Evolutionary conservation across 1,140 invertebrate species (phyloP).

Genomic region (Schlechtendalia chinensis): DNA sequence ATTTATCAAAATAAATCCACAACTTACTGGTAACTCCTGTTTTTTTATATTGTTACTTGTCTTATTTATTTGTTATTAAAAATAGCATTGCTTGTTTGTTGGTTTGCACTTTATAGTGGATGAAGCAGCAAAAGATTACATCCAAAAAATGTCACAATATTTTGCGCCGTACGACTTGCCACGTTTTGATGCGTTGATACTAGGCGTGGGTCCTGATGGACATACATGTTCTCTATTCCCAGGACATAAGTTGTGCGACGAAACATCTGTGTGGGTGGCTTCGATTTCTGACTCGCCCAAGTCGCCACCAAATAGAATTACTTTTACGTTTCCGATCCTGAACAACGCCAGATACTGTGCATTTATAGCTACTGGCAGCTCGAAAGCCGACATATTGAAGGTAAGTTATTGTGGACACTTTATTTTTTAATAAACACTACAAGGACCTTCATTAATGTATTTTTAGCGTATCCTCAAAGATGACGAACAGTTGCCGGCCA

Average conservation of each 20-base stretch:
- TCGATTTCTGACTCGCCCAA: conserved; percentile 92
- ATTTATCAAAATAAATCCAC: conserved; percentile 69
- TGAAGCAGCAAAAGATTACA: conserved; percentile 80
- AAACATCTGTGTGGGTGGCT: conserved; percentile 71
- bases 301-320: conserved; percentile 86
- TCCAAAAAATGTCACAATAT: conserved; percentile 64
- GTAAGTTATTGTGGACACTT: conserved; percentile 59
- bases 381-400: conserved; percentile 88
- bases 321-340: conserved; percentile 88
- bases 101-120: conserved; percentile 61
- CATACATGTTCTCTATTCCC: conserved; percentile 99
- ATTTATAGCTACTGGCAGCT: conserved; percentile 78
- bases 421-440: too few relatives aligned
- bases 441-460: conserved; percentile 51
- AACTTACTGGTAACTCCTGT: conserved; percentile 60
- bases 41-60: background rate
- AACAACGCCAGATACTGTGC: conserved; percentile 82
- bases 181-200: conserved; percentile 80
- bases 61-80: too few relatives aligned
- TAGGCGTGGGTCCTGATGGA: conserved; percentile 97
- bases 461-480: conserved; percentile 70
- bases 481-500: conserved; percentile 71
- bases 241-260: conserved; percentile 71
- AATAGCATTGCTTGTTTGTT: background rate
- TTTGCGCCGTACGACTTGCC: conserved; percentile 66